Conservation (phyloP, 1,140 invertebrate species). For the Sogatella furcifera region DNA sequence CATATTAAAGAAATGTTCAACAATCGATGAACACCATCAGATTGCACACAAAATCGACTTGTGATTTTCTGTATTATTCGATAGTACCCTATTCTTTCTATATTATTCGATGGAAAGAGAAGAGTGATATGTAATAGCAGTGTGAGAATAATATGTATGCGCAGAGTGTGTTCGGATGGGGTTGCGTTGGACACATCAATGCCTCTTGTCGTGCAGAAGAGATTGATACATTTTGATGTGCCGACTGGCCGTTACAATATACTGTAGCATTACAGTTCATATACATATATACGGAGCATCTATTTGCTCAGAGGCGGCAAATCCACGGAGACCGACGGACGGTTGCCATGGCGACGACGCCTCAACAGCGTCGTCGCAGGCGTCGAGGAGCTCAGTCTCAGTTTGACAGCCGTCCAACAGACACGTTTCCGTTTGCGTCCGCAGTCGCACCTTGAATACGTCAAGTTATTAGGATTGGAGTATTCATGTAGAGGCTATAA, state of each 20-base stretch:
- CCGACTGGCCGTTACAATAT: background rate
- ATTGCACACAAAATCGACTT: no score
- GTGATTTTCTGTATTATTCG: no score
- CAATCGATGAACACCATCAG: no score
- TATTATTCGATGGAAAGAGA: no score
- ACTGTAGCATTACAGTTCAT: no score
- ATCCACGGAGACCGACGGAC: background rate
- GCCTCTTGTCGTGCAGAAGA: background rate
- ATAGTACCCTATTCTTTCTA: no score
- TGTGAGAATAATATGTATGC: no score
- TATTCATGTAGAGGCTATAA: no score
- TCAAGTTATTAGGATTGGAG: no score
- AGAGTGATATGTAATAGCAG: no score
- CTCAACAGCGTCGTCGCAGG: background rate
- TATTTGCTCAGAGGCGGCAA: background rate
- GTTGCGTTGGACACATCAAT: background rate
- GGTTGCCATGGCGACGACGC: background rate
- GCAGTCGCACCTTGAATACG: background rate
- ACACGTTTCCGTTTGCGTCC: background rate
- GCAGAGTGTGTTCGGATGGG: background rate
- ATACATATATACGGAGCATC: background rate
- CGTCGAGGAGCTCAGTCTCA: background rate
- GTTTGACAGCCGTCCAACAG: background rate
- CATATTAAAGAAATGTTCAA: no score
- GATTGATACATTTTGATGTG: background rate